phyloP scores from a whole-genome alignment of 2,113 vertebrate genomes.

The Oceanodroma tethys region DNA sequence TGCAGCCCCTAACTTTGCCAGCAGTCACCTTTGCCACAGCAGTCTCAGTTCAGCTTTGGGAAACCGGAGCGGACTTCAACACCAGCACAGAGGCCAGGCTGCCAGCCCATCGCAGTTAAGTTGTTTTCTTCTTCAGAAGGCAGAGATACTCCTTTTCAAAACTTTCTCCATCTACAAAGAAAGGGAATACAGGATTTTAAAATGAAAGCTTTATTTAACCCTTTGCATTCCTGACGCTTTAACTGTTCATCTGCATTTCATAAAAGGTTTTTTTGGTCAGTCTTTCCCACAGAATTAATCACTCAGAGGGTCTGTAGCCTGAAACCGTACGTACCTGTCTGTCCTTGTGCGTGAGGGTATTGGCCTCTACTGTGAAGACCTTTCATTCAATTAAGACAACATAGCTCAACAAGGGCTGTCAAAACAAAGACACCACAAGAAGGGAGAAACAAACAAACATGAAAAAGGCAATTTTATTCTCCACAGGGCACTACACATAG shows the following conservation, averaged over 20 bases:
- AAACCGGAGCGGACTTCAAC: accelerated
- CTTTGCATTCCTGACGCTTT: background rate
- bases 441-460: background rate
- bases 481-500: background rate
- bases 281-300: background rate
- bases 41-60: background rate
- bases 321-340: accelerated
- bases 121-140: background rate
- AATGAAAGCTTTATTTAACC: background rate
- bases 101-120: background rate
- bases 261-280: background rate
- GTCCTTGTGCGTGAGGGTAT: background rate
- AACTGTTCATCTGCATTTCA: background rate
- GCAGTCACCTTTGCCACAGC: background rate
- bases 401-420: background rate
- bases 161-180: background rate
- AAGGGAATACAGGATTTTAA: background rate
- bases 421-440: background rate
- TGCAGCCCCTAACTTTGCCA: background rate
- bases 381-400: background rate
- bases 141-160: background rate
- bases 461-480: background rate
- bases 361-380: background rate
- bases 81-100: background rate
- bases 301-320: background rate